Base-by-base conservation (phyloP, 2,113 vertebrate species). In the rabbit (Oryctolagus cuniculus) region DNA sequence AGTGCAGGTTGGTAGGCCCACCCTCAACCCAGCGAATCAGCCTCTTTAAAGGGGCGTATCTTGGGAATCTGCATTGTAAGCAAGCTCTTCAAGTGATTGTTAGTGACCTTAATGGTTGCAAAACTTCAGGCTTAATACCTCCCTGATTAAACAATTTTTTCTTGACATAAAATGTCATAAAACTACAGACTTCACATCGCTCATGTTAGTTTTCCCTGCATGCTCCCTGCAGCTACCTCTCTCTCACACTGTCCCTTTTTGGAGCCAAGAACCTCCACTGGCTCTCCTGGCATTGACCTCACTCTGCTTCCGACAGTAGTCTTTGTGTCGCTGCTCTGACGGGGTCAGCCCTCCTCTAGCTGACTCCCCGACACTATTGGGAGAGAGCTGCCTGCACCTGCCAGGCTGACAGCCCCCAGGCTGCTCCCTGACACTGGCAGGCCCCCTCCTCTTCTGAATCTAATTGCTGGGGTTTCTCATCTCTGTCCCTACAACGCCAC, bases 1-100 rank as follows among this genome's bases (percentile, higher is more conserved):
- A 90, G 91, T 79, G 61, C 72, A 75, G 34, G 34, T 77, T 77
- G 87, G 44, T 6, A 31, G 84, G n/a, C 79, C 24, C 1, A 2
- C 15, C 17, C 6, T 7, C 64, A 78, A 66, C 27, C 21, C 77
- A 31, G 29, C 10, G 55, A 44, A 63, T 70, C 53, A 24, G 84
- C 85, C 29, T 51, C 51, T 88, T 27, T 53, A 22, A 15, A 58
- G 27, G 29, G 19, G 7, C 61, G 24, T 6, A 0, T 17, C 6
- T 79, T 64, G 36, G 75, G 66, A 91, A 22, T 69, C 70, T 58
- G 55, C 22, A 53, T 87, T 70, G 63, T 63, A 64, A 96, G 63
- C 55, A 89, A 73, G 53, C 15, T 55, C 51, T 36, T 34, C 49
- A 51, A 69, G 55, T 44, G 81, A 78, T 38, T 63, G 17, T 15